A percentile compares a stretch with the other conserved stretches of the same genome.
Conservation (phyloP, 2,888 invertebrate genomes). For the Venustoraphidia nigricollis region DNA sequence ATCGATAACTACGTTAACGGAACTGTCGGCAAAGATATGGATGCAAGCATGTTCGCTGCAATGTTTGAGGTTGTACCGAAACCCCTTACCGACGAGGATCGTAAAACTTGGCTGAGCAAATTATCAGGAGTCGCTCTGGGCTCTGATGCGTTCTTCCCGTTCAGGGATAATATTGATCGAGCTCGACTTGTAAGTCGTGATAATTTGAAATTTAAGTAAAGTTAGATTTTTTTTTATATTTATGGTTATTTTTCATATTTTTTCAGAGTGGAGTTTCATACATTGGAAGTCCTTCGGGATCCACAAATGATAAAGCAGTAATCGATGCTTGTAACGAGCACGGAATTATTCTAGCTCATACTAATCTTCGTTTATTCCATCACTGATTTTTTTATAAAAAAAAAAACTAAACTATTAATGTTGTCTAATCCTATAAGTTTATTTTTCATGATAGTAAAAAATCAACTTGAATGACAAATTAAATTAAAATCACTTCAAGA, state of each 20-base stretch:
- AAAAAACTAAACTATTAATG: too few relatives aligned
- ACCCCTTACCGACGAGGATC: conserved; percentile 50
- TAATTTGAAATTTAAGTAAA: background rate
- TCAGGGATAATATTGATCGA: conserved; percentile 91
- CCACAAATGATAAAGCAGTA: conserved; percentile 82
- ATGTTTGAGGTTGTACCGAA: conserved; percentile 62
- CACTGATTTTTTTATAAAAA: conserved; percentile 40
- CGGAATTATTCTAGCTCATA: conserved; percentile 73
- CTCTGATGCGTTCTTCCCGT: conserved; percentile 98
- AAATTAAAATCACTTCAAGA: too few relatives aligned
- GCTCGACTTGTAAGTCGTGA: conserved; percentile 56
- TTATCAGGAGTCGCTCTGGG: conserved; percentile 70
- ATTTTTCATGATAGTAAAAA: too few relatives aligned
- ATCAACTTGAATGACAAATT: too few relatives aligned
- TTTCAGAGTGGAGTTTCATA: conserved; percentile 83
- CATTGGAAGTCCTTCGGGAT: conserved; percentile 88
- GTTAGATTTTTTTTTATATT: background rate
- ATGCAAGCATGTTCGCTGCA: conserved; percentile 52
- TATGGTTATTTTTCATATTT: conserved; percentile 8
- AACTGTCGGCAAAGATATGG: conserved; percentile 80
- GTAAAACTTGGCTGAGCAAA: conserved; percentile 48
- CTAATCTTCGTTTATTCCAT: conserved; percentile 84
- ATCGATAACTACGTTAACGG: conserved; percentile 90
- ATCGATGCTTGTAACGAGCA: conserved; percentile 87
- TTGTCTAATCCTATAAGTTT: too few relatives aligned